Base-by-base conservation (phyloP, 2,113 vertebrate species). In the Drymodes brunneopygia region DNA sequence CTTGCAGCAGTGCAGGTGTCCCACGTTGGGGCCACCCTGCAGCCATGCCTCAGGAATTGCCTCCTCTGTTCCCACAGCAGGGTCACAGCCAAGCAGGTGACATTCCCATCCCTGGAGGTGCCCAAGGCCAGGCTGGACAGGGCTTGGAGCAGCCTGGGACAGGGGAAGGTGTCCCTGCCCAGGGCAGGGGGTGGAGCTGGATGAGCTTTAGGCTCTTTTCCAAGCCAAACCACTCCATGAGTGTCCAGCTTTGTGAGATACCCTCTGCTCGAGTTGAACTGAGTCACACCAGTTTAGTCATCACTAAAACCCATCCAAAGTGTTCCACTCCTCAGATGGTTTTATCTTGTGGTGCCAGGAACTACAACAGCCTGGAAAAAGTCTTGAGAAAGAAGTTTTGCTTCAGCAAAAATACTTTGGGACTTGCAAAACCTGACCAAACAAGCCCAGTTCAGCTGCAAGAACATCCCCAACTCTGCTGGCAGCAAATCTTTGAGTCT, bases 271-370 rank as follows among this genome's bases (percentile, higher is more conserved):
- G 1, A 71, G 40, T 5, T 64, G 24, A 62, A 45, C 42, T 22
- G 61, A 73, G 61, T 60, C 58, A 81, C 0, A 9, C 0, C 11
- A 87, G 64, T 33, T 62, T 23, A 85, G 51, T 67, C 80, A 53
- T 28, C 61, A 25, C 29, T 25, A 45, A 64, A 54, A 28, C 0
- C 0, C 66, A 92, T 25, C 71, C 66, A 21, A 38, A 81, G 42
- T 0, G 1, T 10, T 40, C 44, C 42, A 0, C 51, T 27, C 36
- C 57, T 53, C 2, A 61, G 24, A 38, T 42, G 31, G 25, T 47
- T 74, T 58, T 19, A 42, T 54, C 70, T 66, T 0, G 7, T 0
- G 7, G 51, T 31, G 42, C 79, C 74, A 70, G 70, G 15, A 93
- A n/a, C 67, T 15, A 31, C 86, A 84, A 12, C 65, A 65, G 28